Evolutionary conservation across 2,797 vertebrate species (phyloP).

Genomic region (Helostoma temminkii): DNA sequence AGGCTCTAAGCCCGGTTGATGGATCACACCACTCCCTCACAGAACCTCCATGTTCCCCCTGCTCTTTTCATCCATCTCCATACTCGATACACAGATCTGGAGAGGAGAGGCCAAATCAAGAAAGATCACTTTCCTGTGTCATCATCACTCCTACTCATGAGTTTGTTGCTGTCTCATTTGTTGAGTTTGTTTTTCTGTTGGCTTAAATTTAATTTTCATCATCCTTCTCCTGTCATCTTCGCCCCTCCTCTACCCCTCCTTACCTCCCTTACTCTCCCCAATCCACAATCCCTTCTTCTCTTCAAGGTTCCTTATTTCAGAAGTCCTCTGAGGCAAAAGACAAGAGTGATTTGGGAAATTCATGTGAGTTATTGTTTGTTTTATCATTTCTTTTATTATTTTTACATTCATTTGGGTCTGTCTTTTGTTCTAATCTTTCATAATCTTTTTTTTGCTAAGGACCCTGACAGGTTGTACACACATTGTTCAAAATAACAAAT

Average conservation of each 20-base stretch:
- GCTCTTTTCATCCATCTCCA: slow-evolving; percentile 73
- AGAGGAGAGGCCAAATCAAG: slow-evolving; percentile 80
- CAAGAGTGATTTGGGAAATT: slow-evolving; percentile 96
- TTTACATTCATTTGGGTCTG: slow-evolving; percentile 48
- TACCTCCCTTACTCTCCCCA: slow-evolving; percentile 76
- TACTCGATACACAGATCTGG: slow-evolving; percentile 62
- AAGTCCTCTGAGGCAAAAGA: slow-evolving; percentile 97
- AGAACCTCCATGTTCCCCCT: slow-evolving; percentile 59
- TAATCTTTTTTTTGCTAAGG: not conserved
- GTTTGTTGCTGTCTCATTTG: slow-evolving; percentile 85
- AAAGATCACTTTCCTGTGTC: slow-evolving; percentile 73
- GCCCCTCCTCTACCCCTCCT: slow-evolving; percentile 53
- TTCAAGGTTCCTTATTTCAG: slow-evolving; percentile 98
- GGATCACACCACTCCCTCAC: slow-evolving; percentile 83
- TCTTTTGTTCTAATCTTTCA: slow-evolving; percentile 24
- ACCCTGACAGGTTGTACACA: slow-evolving; percentile 8
- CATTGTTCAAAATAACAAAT: not conserved
- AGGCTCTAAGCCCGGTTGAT: slow-evolving; percentile 87
- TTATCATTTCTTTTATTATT: slow-evolving; percentile 67
- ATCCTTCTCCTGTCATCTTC: slow-evolving; percentile 70
- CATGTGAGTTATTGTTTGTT: slow-evolving; percentile 94
- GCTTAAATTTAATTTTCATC: slow-evolving; percentile 85
- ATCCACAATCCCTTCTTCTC: slow-evolving; percentile 74
- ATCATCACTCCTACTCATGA: slow-evolving; percentile 86
- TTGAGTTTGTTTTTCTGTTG: slow-evolving; percentile 85